phyloP scores from a whole-genome alignment of 2,888 invertebrate species.

The Stenchaetothrips biformis region DNA sequence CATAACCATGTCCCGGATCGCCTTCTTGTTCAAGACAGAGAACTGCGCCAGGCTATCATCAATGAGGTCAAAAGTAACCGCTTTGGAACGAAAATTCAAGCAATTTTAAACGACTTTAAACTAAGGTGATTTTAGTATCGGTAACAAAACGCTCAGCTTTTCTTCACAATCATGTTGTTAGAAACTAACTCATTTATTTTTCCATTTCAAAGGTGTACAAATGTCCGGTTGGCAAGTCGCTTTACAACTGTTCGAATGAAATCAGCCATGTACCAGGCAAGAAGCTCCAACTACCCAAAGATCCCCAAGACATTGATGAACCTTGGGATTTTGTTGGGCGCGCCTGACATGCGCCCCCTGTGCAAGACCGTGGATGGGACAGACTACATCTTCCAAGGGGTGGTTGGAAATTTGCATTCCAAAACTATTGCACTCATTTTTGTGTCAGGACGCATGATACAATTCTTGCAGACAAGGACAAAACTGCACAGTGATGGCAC shows the following conservation, averaged over 20 bases:
- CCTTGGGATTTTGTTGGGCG: background rate
- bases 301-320: background rate
- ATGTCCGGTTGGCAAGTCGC: background rate
- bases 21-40: background rate
- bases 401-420: background rate
- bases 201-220: background rate
- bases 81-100: background rate
- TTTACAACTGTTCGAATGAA: background rate
- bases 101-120: background rate
- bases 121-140: background rate
- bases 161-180: background rate
- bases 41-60: background rate
- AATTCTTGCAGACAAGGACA: background rate
- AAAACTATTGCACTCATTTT: background rate
- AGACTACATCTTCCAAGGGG: background rate
- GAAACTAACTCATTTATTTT: background rate
- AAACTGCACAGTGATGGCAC: background rate
- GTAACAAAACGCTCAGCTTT: no score
- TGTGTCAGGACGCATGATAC: background rate
- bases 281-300: background rate
- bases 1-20: background rate
- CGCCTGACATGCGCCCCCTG: background rate
- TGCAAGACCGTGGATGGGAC: background rate
- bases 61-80: background rate
- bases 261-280: background rate